These are phyloP conservation scores for Otolemur garnettii DNA, from an alignment of 2,113 vertebrate species.

Conservation along the genomic window DNA sequence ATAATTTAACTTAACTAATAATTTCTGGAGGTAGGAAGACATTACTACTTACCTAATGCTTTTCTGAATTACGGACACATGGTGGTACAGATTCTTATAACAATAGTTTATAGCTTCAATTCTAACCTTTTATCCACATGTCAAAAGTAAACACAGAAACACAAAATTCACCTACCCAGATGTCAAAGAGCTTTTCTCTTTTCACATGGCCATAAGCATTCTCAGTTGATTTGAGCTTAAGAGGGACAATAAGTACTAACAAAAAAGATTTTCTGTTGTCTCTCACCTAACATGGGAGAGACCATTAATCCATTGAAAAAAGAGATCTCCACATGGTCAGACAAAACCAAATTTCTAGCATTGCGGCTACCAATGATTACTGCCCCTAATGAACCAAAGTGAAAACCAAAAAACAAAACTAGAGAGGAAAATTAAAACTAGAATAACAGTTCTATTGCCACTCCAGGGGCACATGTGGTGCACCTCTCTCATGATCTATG, in stretches of 20 bases:
- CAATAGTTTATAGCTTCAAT: not conserved
- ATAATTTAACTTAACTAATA: not conserved
- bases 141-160: constrained; percentile 19
- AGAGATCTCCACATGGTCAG: not conserved
- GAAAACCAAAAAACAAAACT: not conserved
- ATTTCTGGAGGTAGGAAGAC: not conserved
- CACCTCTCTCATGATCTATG: not conserved
- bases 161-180: not conserved
- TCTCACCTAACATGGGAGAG: not conserved
- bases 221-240: not conserved
- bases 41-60: not conserved
- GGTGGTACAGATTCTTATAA: not conserved
- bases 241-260: not conserved
- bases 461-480: not conserved
- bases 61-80: constrained; percentile 8
- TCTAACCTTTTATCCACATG: not conserved
- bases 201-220: not conserved
- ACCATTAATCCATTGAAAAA: not conserved
- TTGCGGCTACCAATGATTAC: not conserved
- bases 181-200: not conserved
- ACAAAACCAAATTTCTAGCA: not conserved
- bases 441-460: not conserved
- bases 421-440: not conserved
- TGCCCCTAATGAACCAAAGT: not conserved
- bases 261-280: constrained; percentile 15